These are phyloP conservation scores for Onychomys arenicola DNA, from an alignment of 2,797 vertebrate genomes.

Conservation along the genomic window DNA sequence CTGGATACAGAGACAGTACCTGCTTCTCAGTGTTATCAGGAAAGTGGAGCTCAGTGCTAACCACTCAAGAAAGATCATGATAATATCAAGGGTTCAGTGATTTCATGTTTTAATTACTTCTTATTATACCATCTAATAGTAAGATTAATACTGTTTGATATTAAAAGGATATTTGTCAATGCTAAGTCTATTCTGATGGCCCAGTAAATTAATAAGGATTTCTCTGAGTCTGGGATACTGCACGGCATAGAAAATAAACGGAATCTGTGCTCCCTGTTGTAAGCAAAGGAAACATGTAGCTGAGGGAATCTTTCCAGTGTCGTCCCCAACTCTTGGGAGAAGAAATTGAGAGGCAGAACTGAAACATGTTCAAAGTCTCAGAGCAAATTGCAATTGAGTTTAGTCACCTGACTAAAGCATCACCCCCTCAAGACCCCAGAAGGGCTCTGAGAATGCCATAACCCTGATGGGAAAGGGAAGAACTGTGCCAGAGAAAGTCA, in stretches of 20 bases:
- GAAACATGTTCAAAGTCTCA: not conserved
- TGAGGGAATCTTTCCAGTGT: not conserved
- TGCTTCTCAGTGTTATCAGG: not conserved
- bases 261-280: not conserved
- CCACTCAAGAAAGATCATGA: not conserved
- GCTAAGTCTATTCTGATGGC: not conserved
- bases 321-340: not conserved
- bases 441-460: not conserved
- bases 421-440: not conserved
- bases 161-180: not conserved
- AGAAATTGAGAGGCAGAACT: not conserved
- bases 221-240: not conserved
- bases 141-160: not conserved
- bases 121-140: not conserved
- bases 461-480: not conserved
- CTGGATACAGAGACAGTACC: not conserved
- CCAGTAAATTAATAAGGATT: not conserved
- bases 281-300: not conserved
- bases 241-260: not conserved
- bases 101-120: not conserved
- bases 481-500: not conserved
- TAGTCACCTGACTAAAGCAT: not conserved
- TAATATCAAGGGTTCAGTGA: not conserved
- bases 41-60: not conserved
- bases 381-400: not conserved